Evolutionary conservation across 2,797 vertebrate genomes (phyloP).

Genomic region (Simalia tracyae): DNA sequence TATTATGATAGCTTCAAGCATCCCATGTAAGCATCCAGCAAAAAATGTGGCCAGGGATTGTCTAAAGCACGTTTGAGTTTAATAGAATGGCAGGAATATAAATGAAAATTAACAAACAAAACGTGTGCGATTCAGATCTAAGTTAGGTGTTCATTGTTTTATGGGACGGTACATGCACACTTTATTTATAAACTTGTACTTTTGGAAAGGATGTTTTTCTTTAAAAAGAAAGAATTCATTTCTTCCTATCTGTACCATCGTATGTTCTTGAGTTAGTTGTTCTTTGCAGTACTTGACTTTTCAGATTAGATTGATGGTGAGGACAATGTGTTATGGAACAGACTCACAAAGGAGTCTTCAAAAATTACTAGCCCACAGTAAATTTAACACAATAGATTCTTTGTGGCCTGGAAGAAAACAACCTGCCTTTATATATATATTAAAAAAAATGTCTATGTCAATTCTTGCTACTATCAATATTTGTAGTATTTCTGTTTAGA

Average conservation of each 20-base stretch:
- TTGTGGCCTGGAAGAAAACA: background rate
- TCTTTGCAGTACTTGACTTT: slow-evolving; percentile 51
- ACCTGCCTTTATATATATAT: background rate
- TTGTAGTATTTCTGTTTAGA: background rate
- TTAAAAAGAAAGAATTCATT: slow-evolving; percentile 40
- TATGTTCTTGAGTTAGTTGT: slow-evolving; percentile 58
- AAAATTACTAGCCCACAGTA: background rate
- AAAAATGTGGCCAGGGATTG: background rate
- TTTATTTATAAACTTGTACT: slow-evolving; percentile 12
- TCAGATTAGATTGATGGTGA: slow-evolving; percentile 50
- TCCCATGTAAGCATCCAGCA: background rate
- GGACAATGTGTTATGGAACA: slow-evolving; percentile 42
- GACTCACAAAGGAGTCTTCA: background rate
- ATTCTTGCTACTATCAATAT: background rate
- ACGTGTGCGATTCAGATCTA: background rate
- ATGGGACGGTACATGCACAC: background rate
- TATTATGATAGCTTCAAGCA: background rate
- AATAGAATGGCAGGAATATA: background rate
- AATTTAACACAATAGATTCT: background rate
- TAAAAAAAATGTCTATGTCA: background rate
- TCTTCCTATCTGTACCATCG: slow-evolving; percentile 42
- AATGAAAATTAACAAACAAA: background rate
- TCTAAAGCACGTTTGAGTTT: background rate
- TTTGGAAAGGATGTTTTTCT: slow-evolving; percentile 43
- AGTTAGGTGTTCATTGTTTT: background rate